Evolutionary conservation across 1,140 invertebrate genomes (phyloP), one percentile per base, ranked within the genome.

Genomic region (Drosophila novamexicana): DNA sequence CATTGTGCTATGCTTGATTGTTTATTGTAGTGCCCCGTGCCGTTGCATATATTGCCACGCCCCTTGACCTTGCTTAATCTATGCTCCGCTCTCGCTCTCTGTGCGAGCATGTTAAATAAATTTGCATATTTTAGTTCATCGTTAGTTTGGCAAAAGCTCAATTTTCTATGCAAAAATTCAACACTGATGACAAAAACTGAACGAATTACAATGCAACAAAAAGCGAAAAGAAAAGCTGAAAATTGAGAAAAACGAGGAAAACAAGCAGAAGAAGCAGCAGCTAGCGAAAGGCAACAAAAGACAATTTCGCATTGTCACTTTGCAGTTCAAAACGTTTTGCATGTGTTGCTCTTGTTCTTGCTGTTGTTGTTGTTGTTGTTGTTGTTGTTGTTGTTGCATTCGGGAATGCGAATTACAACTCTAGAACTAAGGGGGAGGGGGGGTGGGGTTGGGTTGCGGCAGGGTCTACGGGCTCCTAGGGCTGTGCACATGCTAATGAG

Each of bases 61-160:
- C 36, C 47, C 5, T 18, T 8, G 29, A 8, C 16, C 45, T 39
- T 18, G 36, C 59, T 53, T 68, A 59, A 68, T 59, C 70, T 47
- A 56, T 34, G 6, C 53, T 40, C 4, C 32, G 7, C 34, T 47
- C 57, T 68, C 56, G 16, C 16, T 72, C 56, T 53, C 42, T 75
- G 64, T 78, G 39, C 36, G 45, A 67, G 75, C 74, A 81, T 86
- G 82, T 86, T 86, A 86, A 86, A 86, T 81, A 86, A 86, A 86
- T 86, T 86, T 86, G 82, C 82, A 86, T 86, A 86, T 85, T 86
- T 86, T 81, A 86, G 82, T 85, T 86, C 78, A 78, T 86, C 78
- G 82, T 86, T 86, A 86, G 82, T 86, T 86, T 81, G 82, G 82
- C 82, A 86, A 86, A 86, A 86, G 82, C 76, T 85, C 75, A 81